Base-by-base conservation (phyloP, 1,140 invertebrate species). In the Drosophila yakuba region DNA sequence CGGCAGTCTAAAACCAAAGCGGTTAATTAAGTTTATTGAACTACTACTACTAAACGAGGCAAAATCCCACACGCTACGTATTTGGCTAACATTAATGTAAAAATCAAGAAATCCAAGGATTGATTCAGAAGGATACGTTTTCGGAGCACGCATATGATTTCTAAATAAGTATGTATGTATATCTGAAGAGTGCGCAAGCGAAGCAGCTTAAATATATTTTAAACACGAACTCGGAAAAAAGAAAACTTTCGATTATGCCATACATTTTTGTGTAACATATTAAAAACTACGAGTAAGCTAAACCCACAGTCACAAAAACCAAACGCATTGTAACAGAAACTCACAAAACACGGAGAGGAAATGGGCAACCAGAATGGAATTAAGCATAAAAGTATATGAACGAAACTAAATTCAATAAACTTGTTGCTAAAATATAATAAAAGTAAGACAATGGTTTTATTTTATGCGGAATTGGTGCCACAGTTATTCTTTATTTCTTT, bases 371-470 rank as follows among this genome's bases (percentile, higher is more conserved):
- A 74, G 73, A 78, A 74, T 71, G 80, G 81, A 74, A 72, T 66
- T 89, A 78, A 89, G 74, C 77, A 84, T 84, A 58, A 80, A 89
- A 78, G 84, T 71, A 84, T 83, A 80, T 74, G 84, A 89, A 89
- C 74, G 69, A 73, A 84, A 64, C 83, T 78, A 80, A 89, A 89
- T 89, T 89, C 84, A 89, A 89, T 89, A 89, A 89, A 89, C 84
- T 89, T 89, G 84, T 89, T 89, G 84, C 84, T 84, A 89, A 88
- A 78, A 88, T 88, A 88, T 71, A 83, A 83, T 78, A 88, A 68
- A 64, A 50, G 8, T 23, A 39, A 23, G 52, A 59, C 38, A 12
- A 43, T 58, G 14, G n/a, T 61, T 67, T 14, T 15, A 48, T 15
- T 44, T 45, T 3, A 6, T 41, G 45, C 28, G 25, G 17, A 17